Percentiles rank a stretch among this genome's conserved stretches.
These are phyloP conservation scores for Sebastes hopkinsi DNA, from an alignment of 2,797 vertebrate genomes.

Conservation along the genomic window DNA sequence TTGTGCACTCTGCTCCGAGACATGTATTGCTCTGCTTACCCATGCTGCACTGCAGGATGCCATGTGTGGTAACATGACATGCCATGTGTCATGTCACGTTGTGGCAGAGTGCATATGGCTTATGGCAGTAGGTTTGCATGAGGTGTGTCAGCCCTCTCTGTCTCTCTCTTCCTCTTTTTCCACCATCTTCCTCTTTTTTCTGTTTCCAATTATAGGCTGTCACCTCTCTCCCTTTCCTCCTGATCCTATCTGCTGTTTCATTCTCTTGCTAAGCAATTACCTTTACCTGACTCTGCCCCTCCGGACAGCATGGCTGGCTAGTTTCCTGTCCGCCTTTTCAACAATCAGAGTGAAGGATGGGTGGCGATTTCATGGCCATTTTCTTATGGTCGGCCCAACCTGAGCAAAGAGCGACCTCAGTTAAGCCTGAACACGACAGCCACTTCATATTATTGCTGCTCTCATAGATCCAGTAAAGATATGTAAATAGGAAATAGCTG, in stretches of 20 bases:
- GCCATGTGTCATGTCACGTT: conserved; percentile 53
- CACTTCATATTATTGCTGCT: conserved; percentile 3
- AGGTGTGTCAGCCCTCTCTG: conserved; percentile 13
- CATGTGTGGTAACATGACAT: conserved; percentile 55
- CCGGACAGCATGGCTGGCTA: conserved; percentile 46
- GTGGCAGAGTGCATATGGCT: conserved; percentile 48
- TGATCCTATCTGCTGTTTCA: conserved; percentile 64
- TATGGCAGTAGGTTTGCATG: conserved; percentile 50
- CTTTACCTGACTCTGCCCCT: conserved; percentile 57
- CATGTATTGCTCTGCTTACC: conserved; percentile 20
- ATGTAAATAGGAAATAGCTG: conserved; percentile 33
- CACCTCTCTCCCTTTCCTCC: conserved; percentile 46
- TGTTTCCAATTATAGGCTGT: conserved; percentile 66
- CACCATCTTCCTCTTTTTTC: conserved; percentile 43
- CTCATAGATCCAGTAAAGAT: conserved; percentile 13
- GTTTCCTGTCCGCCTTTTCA: conserved; percentile 45
- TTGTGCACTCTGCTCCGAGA: conserved; percentile 31
- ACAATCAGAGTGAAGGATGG: conserved; percentile 52
- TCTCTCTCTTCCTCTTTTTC: background rate
- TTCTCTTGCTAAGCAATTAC: conserved; percentile 67
- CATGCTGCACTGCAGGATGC: conserved; percentile 23
- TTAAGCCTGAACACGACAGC: background rate
- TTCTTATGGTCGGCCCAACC: conserved; percentile 13
- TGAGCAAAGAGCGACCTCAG: conserved; percentile 10
- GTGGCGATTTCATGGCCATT: conserved; percentile 35